Percentiles rank a stretch among this genome's conserved stretches.
These are phyloP conservation scores for Reticulitermes lucifugus DNA, from an alignment of 2,888 invertebrate genomes.

Conservation along the genomic window DNA sequence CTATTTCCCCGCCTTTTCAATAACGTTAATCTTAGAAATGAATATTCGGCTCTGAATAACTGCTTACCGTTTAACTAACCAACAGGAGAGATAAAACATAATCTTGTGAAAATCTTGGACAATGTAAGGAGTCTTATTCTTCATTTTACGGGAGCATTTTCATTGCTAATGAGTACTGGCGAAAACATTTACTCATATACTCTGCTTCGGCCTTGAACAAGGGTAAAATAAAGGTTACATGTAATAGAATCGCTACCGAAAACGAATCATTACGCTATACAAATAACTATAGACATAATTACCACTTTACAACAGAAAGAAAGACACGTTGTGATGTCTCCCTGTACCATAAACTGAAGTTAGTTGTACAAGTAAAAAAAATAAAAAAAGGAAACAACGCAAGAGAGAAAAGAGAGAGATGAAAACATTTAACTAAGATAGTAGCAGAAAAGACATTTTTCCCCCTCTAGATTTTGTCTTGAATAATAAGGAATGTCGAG, in stretches of 20 bases:
- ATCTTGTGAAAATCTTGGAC: too few relatives aligned
- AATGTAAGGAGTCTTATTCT: too few relatives aligned
- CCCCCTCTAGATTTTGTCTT: background rate
- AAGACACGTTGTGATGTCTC: background rate
- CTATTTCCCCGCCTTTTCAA: too few relatives aligned
- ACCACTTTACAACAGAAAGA: background rate
- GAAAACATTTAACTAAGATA: conserved; percentile 30
- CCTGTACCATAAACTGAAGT: background rate
- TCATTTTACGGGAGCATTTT: too few relatives aligned
- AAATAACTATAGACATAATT: background rate
- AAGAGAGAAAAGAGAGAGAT: background rate
- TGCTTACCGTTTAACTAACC: too few relatives aligned
- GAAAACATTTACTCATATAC: background rate
- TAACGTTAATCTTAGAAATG: too few relatives aligned
- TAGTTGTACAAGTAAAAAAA: background rate
- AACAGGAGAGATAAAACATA: too few relatives aligned
- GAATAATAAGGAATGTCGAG: conserved; percentile 39
- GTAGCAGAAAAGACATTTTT: background rate
- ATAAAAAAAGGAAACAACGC: background rate
- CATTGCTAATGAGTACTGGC: too few relatives aligned
- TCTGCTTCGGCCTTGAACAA: background rate
- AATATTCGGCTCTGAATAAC: too few relatives aligned
- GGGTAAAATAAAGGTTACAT: background rate
- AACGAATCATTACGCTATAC: background rate
- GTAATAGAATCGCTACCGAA: background rate